These are phyloP conservation scores for Kradibia gibbosae DNA, from an alignment of 1,140 invertebrate species.

Conservation along the genomic window DNA sequence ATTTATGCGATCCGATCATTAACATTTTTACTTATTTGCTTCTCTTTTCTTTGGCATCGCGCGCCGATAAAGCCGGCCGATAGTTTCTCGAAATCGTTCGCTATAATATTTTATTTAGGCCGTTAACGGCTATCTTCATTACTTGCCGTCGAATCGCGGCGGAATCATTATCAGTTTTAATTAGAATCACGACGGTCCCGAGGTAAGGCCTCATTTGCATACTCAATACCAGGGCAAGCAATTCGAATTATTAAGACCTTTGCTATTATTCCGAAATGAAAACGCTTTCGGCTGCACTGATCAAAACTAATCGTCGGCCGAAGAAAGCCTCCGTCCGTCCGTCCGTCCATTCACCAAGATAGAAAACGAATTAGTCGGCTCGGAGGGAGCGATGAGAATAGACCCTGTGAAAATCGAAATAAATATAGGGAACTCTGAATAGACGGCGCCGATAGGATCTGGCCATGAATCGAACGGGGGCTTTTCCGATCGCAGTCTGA, in stretches of 20 bases:
- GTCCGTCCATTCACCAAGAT: too few relatives aligned
- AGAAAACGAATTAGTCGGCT: too few relatives aligned
- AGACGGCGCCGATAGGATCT: too few relatives aligned
- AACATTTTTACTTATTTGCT: background rate
- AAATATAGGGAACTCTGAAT: too few relatives aligned
- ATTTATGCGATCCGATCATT: background rate
- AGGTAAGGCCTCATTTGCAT: background rate
- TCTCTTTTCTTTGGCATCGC: background rate
- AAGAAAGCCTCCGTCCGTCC: too few relatives aligned
- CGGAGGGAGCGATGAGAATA: too few relatives aligned
- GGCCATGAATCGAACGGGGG: too few relatives aligned
- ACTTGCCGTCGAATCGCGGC: background rate
- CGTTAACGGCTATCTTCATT: background rate
- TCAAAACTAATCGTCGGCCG: too few relatives aligned
- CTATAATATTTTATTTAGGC: background rate
- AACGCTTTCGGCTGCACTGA: too few relatives aligned
- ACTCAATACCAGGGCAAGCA: background rate
- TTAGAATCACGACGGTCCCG: background rate
- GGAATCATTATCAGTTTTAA: constrained; percentile 3
- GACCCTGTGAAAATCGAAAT: too few relatives aligned
- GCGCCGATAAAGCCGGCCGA: background rate
- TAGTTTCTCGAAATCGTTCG: background rate
- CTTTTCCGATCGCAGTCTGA: background rate
- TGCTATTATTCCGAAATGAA: too few relatives aligned
- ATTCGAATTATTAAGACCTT: background rate